Evolutionary conservation across 2,888 invertebrate genomes (phyloP), one percentile per base, ranked within the genome.

Genomic region (Sycophila texana): DNA sequence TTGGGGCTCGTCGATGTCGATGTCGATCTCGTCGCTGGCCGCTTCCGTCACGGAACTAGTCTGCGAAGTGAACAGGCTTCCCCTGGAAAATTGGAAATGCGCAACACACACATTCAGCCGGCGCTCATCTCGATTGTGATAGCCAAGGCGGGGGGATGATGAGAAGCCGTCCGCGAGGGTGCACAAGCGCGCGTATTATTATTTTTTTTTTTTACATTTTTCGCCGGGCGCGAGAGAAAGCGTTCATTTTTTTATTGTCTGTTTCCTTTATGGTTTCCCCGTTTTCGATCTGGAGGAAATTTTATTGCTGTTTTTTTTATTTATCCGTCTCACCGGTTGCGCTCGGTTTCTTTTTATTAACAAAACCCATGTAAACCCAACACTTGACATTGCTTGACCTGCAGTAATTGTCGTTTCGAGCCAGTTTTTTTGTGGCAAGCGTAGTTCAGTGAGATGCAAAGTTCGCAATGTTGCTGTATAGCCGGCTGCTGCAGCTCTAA

Each of bases 21-120:
- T 91, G 87, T 94, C 94, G 83, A 94, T 93, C 86, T 94, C 94
- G 86, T 94, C 94, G 84, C 94, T 94, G 61, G 94, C 93, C 63
- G 94, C 94, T 89, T 94, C 94, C 20, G 94, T 94, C 66, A 94
- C 93, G 63, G 94, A 94, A 89, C 94, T 94, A 55, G 93, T 93
- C 90, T 94, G 94, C 78, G 89, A 89, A 75, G 89, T 89, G 84
- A 89, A 89, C 80, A 89, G 86, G 83, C 89, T 89, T 82, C 89
- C 89, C 86, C 89, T 89, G 86, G 82, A 86, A 87, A 88, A 77
- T 85, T 85, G 86, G 86, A 88, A 89, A 88, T 82, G 86, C 85
- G 80, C 87, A 88, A 86, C 82, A 87, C 86, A 86, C 85, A 86
- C 84, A 58, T 76, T 85, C 66, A 63, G 60, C 20, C 53, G 47